Conservation (phyloP, 2,113 vertebrate species). For the Ancistrus triradiatus region DNA sequence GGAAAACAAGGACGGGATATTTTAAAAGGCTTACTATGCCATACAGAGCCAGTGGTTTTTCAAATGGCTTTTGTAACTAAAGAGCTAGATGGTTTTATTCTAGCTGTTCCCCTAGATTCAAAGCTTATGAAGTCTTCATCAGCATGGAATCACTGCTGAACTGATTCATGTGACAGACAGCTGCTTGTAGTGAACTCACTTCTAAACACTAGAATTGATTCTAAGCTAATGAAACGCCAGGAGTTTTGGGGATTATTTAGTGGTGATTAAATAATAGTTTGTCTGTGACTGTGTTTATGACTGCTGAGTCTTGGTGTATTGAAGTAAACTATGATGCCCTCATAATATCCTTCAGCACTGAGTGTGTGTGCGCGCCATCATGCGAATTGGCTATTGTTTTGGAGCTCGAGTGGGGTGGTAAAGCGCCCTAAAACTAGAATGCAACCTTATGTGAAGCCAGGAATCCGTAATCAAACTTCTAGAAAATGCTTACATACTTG, state of each 20-base stretch:
- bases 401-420: slow-evolving; percentile 62
- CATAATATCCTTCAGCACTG: slow-evolving; percentile 52
- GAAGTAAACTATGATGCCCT: slow-evolving; percentile 53
- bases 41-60: no score
- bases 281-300: slow-evolving; percentile 43
- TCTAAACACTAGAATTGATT: slow-evolving; percentile 49
- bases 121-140: slow-evolving; percentile 57
- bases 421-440: slow-evolving; percentile 63
- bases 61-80: no score
- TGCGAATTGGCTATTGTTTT: slow-evolving; percentile 56
- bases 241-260: slow-evolving; percentile 51
- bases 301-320: slow-evolving; percentile 48
- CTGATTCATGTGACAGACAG: slow-evolving; percentile 57
- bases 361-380: slow-evolving; percentile 51
- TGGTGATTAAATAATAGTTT: slow-evolving; percentile 40
- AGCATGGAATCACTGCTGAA: slow-evolving; percentile 57
- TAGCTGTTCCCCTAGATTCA: no score
- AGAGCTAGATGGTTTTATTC: no score
- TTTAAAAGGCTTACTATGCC: no score
- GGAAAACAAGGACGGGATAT: not conserved
- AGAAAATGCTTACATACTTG: slow-evolving; percentile 82
- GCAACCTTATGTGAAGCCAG: slow-evolving; percentile 72
- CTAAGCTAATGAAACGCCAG: slow-evolving; percentile 42
- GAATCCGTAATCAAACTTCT: slow-evolving; percentile 78
- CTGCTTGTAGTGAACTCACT: slow-evolving; percentile 54